Percentiles rank a stretch among this genome's conserved stretches.
phyloP scores from a whole-genome alignment of 1,140 invertebrate genomes.

The Drosophila pseudoobscura region DNA sequence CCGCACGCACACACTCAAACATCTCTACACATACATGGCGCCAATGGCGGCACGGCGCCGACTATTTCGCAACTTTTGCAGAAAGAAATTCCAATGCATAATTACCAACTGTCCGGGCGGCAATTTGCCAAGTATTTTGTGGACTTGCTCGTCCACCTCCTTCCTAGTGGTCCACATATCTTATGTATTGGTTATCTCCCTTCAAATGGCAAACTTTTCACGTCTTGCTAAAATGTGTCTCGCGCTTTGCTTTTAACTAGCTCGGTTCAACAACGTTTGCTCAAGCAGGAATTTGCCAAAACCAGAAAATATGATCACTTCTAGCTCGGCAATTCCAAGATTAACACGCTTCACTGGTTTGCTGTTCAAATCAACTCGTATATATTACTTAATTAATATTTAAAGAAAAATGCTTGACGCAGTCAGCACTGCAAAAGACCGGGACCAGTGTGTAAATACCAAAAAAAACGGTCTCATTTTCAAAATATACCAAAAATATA shows the following conservation, averaged over 20 bases:
- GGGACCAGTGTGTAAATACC: conserved; percentile 9
- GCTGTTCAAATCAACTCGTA: conserved; percentile 19
- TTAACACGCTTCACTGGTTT: background rate
- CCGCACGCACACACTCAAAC: conserved; percentile 31
- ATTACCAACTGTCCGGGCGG: conserved; percentile 55
- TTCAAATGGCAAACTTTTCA: conserved; percentile 6
- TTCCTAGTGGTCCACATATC: conserved; percentile 57
- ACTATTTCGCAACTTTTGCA: conserved; percentile 65
- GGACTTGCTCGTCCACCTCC: conserved; percentile 62
- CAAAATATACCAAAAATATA: too few relatives aligned
- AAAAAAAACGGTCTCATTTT: too few relatives aligned
- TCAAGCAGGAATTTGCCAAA: conserved; percentile 6
- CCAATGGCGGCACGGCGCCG: conserved; percentile 43
- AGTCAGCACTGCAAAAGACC: conserved; percentile 21
- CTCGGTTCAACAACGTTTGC: conserved; percentile 8
- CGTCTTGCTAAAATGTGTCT: conserved; percentile 48
- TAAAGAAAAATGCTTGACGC: conserved; percentile 10
- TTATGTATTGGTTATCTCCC: background rate
- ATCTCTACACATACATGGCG: conserved; percentile 2
- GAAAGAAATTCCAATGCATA: conserved; percentile 31
- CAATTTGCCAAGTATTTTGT: conserved; percentile 51
- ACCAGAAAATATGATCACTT: background rate
- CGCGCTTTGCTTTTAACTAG: conserved; percentile 14
- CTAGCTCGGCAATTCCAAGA: background rate
- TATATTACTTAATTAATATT: background rate